Base-by-base conservation (phyloP, 2,113 vertebrate species). In the Oryzias curvinotus region DNA sequence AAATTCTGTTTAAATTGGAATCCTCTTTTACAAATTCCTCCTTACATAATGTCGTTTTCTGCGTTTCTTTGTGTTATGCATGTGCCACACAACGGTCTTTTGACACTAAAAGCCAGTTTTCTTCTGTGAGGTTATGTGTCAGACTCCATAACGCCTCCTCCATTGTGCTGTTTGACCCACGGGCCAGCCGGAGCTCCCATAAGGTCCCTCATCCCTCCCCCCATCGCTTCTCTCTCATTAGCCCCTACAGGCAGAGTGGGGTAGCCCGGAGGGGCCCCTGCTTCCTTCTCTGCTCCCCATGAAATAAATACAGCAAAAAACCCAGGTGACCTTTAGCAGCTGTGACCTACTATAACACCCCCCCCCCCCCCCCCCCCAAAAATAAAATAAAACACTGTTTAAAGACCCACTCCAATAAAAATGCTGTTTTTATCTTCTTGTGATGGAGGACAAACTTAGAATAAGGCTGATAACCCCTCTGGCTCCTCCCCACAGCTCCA, bases 211-310 rank as follows among this genome's bases (percentile, higher is more conserved):
- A 88, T 87, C 86, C 87, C 80, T 75, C 8, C 36, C 36, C 30
- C 82, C 78, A 85, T 87, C 87, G 85, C 83, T 86, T 81, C 78
- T 81, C 79, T 85, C 86, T 89, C 89, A 90, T 90, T 89, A 90
- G 82, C 80, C 77, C 82, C 87, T 76, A 73, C 74, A 84, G 83
- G 77, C 82, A 80, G 70, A 79, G 80, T 59, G 65, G 52, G 68
- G 77, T 74, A 86, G 81, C 75, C 71, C 66, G 75, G 56, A 60
- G 73, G 68, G 82, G 67, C 60, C 67, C 73, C 74, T 19, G 47
- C 64, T 71, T 79, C 69, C 73, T 73, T 65, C 62, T 73, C 67
- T 64, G 70, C 76, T 57, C 75, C 75, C 70, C 80, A 18, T 62
- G 57, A 82, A 84, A 78, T 60, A 72, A 67, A 78, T 55, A 65